A percentile compares a stretch with the other conserved stretches of the same genome.
These are phyloP conservation scores for Calephelis nemesis DNA, from an alignment of 1,140 invertebrate genomes.

Conservation along the genomic window DNA sequence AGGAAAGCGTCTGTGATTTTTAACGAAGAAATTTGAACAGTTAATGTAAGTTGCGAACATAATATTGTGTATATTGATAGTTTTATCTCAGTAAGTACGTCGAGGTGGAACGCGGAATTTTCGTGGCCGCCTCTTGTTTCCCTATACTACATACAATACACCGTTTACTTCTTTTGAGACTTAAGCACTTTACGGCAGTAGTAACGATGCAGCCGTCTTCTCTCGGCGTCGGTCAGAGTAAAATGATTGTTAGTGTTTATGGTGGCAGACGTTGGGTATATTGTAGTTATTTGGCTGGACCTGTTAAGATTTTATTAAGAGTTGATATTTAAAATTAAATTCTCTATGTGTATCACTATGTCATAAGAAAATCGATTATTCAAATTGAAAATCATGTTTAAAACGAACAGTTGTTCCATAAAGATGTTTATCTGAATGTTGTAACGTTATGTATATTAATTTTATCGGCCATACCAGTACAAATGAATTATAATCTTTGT, in stretches of 20 bases:
- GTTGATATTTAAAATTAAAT: conserved; percentile 59
- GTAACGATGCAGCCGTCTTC: conserved; percentile 36
- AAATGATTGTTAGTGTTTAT: conserved; percentile 34
- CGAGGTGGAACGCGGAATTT: conserved; percentile 24
- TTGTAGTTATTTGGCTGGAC: conserved; percentile 44
- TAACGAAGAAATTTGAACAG: conserved; percentile 73
- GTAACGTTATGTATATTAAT: conserved; percentile 60
- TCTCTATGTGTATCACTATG: conserved; percentile 55
- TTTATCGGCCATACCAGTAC: conserved; percentile 74
- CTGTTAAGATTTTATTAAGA: conserved; percentile 62
- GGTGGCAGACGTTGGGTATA: conserved; percentile 29
- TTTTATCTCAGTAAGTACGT: conserved; percentile 41
- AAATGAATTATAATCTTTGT: conserved; percentile 66
- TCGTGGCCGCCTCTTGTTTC: conserved; percentile 33
- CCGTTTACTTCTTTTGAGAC: conserved; percentile 46
- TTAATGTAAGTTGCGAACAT: conserved; percentile 63
- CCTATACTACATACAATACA: conserved; percentile 43
- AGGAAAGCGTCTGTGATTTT: conserved; percentile 78
- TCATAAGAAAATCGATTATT: conserved; percentile 44
- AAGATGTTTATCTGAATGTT: conserved; percentile 66
- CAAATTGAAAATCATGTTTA: conserved; percentile 46
- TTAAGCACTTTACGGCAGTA: conserved; percentile 39
- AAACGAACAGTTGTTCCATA: conserved; percentile 60
- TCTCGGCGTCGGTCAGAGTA: conserved; percentile 25
- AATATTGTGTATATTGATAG: conserved; percentile 60